Conservation (phyloP, 2,113 vertebrate species). For the Panthera leo region DNA sequence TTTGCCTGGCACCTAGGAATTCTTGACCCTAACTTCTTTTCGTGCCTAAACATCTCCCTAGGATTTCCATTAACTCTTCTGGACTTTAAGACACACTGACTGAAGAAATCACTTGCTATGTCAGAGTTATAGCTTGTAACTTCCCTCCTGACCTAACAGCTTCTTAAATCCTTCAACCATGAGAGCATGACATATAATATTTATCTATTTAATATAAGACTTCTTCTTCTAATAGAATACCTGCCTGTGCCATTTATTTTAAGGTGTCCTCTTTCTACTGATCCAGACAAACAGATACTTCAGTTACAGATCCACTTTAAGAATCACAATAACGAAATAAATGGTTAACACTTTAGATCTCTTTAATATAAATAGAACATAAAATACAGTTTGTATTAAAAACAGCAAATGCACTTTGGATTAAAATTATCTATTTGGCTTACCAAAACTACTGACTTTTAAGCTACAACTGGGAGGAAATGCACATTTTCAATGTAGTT, state of each 20-base stretch:
- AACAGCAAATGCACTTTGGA: background rate
- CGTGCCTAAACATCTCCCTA: slow-evolving; percentile 15
- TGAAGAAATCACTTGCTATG: slow-evolving; percentile 42
- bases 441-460: background rate
- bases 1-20: background rate
- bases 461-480: background rate
- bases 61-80: slow-evolving; percentile 23
- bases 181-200: slow-evolving; percentile 41
- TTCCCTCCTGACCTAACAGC: slow-evolving; percentile 34
- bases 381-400: background rate
- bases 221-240: slow-evolving; percentile 55
- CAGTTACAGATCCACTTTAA: slow-evolving; percentile 3
- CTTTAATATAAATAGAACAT: background rate
- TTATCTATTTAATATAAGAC: slow-evolving; percentile 56
- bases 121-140: slow-evolving; percentile 31
- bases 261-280: slow-evolving; percentile 28
- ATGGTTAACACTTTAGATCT: background rate
- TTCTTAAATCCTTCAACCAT: slow-evolving; percentile 52
- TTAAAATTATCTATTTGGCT: background rate
- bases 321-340: background rate
- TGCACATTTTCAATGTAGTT: background rate
- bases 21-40: background rate
- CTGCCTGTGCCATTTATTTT: slow-evolving; percentile 32
- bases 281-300: background rate
- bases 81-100: slow-evolving; percentile 36